Evolutionary conservation across 2,888 invertebrate species (phyloP), one percentile per base, ranked within the genome.

Genomic region (Pterostichus niger): DNA sequence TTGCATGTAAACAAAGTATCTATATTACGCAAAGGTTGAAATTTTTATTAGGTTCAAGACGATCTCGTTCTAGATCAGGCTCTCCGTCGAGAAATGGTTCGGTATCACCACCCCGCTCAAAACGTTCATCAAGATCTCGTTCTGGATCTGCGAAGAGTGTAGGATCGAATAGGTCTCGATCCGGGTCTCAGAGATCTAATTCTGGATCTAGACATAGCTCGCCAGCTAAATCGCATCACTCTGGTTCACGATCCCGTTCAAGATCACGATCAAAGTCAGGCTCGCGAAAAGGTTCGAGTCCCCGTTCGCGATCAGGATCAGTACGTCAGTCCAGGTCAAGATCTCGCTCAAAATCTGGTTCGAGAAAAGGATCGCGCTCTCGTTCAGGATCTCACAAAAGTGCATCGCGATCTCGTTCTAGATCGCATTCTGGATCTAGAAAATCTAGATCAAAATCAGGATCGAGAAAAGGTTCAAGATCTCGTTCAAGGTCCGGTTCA

Each of bases 401-500:
- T 49, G 76, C 73, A 9, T 83, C 84, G n/a, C 81, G 82, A 77
- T 85, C 86, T n/a, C 84, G 88, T 31, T 87, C 87, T 13, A 85
- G 87, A 83, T 87, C 87, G 13, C 85, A 87, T 24, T 87, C 87
- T 35, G 83, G 85, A 56, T 84, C 71, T 31, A 84, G 84, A 59
- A 86, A 80, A 81, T 87, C 87, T 24, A 83, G 85, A 56, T 89
- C 88, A 0, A 85, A 87, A 83, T 88, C 88, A 31, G 85, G 87
- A 44, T 87, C 87, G 7, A 75, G 82, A 49, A 82, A 82, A 46
- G 71, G 82, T 6, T 86, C 85, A 17, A 84, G 82, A 81, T 86
- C 86, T 35, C 49, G 80, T 52, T 89, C 84, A 0, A 87, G 87
- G 79, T 88, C 86, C 77, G 90, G 89, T 59, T 89, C 89, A 61